Percentiles rank a stretch among this genome's conserved stretches.
Evolutionary conservation across 2,113 vertebrate genomes (phyloP).

Genomic region (Pteruthius melanotis): DNA sequence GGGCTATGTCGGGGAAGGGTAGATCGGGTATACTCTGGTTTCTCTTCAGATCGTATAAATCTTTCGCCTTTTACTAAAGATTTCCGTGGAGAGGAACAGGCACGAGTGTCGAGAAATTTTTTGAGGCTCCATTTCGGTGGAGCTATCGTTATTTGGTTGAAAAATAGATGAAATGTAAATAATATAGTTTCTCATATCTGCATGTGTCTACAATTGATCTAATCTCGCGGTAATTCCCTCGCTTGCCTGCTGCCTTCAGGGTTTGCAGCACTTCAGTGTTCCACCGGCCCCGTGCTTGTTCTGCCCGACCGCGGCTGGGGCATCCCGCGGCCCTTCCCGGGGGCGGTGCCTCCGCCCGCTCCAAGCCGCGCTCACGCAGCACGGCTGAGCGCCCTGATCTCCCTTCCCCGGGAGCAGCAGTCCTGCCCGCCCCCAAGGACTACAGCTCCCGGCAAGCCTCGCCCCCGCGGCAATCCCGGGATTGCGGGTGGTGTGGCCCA

Average conservation of each 20-base stretch:
- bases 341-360: rapidly evolving
- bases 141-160: rapidly evolving
- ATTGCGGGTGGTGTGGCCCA: no score
- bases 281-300: rapidly evolving
- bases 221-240: no score
- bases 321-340: rapidly evolving
- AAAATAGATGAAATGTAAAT: no score
- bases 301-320: rapidly evolving
- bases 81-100: conserved; percentile 44
- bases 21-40: background rate
- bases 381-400: rapidly evolving
- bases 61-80: conserved; percentile 63
- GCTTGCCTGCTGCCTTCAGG: no score
- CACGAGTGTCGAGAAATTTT: background rate
- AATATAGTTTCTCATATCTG: no score
- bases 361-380: rapidly evolving
- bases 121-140: background rate
- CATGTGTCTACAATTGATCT: no score
- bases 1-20: rapidly evolving
- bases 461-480: rapidly evolving
- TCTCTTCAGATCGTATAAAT: conserved; percentile 49
- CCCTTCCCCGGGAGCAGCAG: rapidly evolving
- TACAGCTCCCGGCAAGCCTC: background rate
- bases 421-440: rapidly evolving
- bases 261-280: rapidly evolving